Evolutionary conservation across 2,113 vertebrate genomes (phyloP), one percentile per base, ranked within the genome.

Genomic region (Caranx ignobilis): DNA sequence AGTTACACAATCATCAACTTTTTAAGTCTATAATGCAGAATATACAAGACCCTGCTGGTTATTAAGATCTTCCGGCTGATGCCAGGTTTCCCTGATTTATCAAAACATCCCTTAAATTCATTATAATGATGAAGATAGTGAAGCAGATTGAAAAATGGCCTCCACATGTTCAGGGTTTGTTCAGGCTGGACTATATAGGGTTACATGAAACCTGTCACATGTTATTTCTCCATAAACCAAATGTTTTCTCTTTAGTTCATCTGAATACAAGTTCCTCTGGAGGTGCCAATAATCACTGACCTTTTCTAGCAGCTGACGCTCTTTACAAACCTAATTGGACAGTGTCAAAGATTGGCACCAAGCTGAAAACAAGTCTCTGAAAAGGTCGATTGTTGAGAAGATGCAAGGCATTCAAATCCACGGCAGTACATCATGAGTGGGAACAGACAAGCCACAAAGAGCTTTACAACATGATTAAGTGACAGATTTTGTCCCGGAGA

Each of bases 381-480:
- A 62, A 64, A 59, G 50, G 31, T 54, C 11, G 11, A n/a, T 45
- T 10, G 52, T 26, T 11, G 48, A 61, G 34, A 19, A 21, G 26
- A 35, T 21, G 11, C 2, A 54, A 41, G 26, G 16, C 69, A 77
- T 78, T 86, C 26, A 80, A 72, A 63, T 55, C 12, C 52, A 65
- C 18, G 35, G 43, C 43, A 55, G 41, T 61, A 61, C 59, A 54
- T 43, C 48, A 54, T 56, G 54, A 84, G 80, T 82, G 64, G 65
- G 75, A 77, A 59, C 84, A 79, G 26, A 70, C 55, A 43, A 16
- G 68, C 32, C 47, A 79, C 70, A 61, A 82, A 68, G 61, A 35
- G 41, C 74, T 86, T 84, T 70, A 75, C 63, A 82, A 59, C n/a
- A 55, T 31, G 1, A 79, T 71, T 15, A 79, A 77, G 43, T 61